Evolutionary conservation across 35 echinoderm and acorn worm genomes (phyloP), one percentile per base, ranked within the genome.

Genomic region (Nesometra sesokonis): DNA sequence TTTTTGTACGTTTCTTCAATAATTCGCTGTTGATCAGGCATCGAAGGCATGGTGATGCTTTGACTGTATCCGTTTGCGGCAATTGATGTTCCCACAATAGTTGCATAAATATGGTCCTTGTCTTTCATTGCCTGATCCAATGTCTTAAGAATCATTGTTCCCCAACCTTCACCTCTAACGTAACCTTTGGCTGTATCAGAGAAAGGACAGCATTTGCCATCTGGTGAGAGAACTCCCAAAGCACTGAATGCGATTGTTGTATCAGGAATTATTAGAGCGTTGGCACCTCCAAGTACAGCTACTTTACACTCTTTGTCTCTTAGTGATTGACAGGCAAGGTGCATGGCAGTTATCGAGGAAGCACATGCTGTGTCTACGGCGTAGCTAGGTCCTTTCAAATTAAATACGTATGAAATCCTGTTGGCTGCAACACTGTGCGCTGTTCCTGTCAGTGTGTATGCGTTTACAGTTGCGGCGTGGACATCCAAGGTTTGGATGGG

Each of bases 41-140:
- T 57, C 37, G 89, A 94, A 37, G 95, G 95, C 95, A 97, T 97
- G 4, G 95, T 97, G 15, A 97, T 52, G 78, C 95, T 97, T n/a
- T 86, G 91, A 46, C 84, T 87, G 17, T 30, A 77, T 21, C 95
- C 95, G 76, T 97, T 97, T 19, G 90, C 86, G 47, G 87, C 95
- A 67, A 97, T 91, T 29, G 90, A 47, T 17, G 85, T 89, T 32
- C 95, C 92, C 77, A 87, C 88, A 23, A 97, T 91, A 23, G 93
- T 84, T 5, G 95, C 84, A 80, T 94, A 97, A 77, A 97, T 91
- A 78, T 97, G 92, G 88, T 97, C 95, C 21, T 88, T 88, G 38
- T 97, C 92, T 17, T 77, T 78, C n/a, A 93, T 57, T 23, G 95
- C 95, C 36, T 83, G 36, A 15, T 83, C 82, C 5, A 97, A 85